A percentile compares a stretch with the other conserved stretches of the same genome.
phyloP scores from a whole-genome alignment of 2,113 vertebrate genomes.

The Chaetura pelagica region DNA sequence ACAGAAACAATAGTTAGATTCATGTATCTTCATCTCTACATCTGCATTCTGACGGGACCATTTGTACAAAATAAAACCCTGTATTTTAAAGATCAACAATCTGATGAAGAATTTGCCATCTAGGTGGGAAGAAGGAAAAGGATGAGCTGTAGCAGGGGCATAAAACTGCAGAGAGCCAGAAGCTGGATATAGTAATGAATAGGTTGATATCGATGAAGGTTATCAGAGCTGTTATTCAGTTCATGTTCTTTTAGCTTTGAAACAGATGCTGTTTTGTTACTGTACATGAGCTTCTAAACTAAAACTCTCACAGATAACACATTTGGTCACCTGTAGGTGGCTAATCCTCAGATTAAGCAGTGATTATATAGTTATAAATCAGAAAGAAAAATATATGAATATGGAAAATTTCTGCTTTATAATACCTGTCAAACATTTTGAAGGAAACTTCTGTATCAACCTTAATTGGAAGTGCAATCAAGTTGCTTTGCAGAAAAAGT shows the following conservation, averaged over 20 bases:
- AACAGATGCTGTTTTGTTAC: background rate
- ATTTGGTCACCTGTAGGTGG: fast-evolving
- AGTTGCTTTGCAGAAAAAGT: background rate
- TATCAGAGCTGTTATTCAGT: background rate
- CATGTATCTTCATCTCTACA: background rate
- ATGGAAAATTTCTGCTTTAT: background rate
- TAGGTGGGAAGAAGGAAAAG: background rate
- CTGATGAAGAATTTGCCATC: background rate
- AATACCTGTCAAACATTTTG: background rate
- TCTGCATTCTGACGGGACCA: background rate
- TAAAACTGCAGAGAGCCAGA: background rate
- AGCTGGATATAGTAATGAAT: background rate
- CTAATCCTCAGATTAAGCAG: background rate
- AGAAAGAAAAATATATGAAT: background rate
- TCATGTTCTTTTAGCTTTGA: background rate
- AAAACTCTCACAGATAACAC: background rate
- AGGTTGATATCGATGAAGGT: fast-evolving
- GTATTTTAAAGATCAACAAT: background rate
- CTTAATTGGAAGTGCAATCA: background rate
- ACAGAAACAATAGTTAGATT: background rate
- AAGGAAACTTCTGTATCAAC: background rate
- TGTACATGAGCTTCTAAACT: background rate
- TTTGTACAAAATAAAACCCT: background rate
- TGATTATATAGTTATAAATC: background rate
- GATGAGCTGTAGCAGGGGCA: background rate